phyloP scores from a whole-genome alignment of 2,888 invertebrate species.

The Agrochola lychnidis region DNA sequence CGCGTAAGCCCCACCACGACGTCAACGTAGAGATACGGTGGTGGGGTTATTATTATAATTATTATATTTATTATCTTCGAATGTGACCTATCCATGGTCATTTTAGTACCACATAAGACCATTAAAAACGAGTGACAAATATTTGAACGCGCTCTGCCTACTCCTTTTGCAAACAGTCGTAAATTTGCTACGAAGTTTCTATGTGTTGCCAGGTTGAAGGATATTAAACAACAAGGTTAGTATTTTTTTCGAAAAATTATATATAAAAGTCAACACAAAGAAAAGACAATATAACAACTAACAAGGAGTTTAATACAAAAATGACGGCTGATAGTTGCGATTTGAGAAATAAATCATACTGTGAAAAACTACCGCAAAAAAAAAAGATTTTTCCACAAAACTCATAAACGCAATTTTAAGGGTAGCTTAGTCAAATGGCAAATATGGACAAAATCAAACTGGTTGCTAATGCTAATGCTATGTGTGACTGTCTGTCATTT shows the following conservation, averaged over 20 bases:
- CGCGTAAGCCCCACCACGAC: too few species aligned
- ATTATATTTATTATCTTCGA: background rate
- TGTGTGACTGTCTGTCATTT: too few species aligned
- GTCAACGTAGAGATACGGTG: too few species aligned
- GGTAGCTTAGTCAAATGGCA: background rate
- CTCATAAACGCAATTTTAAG: background rate
- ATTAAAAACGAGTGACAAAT: constrained; percentile 45
- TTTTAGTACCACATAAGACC: constrained; percentile 11
- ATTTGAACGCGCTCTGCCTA: constrained; percentile 41
- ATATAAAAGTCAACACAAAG: background rate
- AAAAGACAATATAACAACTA: background rate
- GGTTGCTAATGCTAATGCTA: too few species aligned
- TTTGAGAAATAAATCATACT: background rate
- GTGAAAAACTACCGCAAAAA: background rate
- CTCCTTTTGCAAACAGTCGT: constrained; percentile 62
- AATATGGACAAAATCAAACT: background rate
- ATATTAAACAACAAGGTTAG: background rate
- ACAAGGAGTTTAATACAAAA: background rate
- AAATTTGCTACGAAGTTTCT: constrained; percentile 49
- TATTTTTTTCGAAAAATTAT: background rate
- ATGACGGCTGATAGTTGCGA: too few species aligned
- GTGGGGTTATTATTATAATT: too few species aligned
- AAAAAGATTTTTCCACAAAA: too few species aligned
- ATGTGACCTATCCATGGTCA: constrained; percentile 39
- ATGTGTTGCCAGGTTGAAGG: constrained; percentile 48